Evolutionary conservation across 2,113 vertebrate genomes (phyloP).

Genomic region (Corydoras maculifer): DNA sequence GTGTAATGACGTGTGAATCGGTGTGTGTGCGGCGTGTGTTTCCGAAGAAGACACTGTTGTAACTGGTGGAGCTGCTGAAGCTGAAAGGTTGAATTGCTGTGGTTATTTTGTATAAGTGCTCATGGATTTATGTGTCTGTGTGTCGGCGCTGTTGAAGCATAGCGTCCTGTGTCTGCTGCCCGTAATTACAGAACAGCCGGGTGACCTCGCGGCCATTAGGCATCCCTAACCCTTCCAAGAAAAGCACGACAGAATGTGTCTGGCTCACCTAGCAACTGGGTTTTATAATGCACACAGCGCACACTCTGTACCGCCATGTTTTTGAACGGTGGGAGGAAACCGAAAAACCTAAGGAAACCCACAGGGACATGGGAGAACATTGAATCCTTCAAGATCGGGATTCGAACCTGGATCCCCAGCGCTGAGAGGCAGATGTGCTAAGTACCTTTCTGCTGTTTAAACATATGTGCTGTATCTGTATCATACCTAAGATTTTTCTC

Average conservation of each 20-base stretch:
- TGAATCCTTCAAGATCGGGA: no score
- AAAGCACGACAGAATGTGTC: slow-evolving; percentile 11
- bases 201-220: slow-evolving; percentile 20
- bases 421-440: no score
- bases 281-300: slow-evolving; percentile 31
- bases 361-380: no score
- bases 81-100: slow-evolving; percentile 2
- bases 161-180: background rate
- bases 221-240: slow-evolving; percentile 13
- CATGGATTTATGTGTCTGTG: background rate
- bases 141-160: slow-evolving; percentile 39
- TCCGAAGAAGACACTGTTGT: slow-evolving; percentile 42
- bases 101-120: background rate
- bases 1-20: slow-evolving; percentile 32
- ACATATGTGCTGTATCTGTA: no score
- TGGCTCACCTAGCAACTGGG: slow-evolving; percentile 30
- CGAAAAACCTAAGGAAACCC: no score
- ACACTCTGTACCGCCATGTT: background rate
- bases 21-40: slow-evolving; percentile 6
- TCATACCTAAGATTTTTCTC: no score
- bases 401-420: no score
- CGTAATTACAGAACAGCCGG: slow-evolving; percentile 22
- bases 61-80: background rate
- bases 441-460: no score
- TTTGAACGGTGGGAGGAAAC: no score